These are phyloP conservation scores for Epirrita christyi DNA, from an alignment of 2,888 invertebrate species.

Conservation along the genomic window DNA sequence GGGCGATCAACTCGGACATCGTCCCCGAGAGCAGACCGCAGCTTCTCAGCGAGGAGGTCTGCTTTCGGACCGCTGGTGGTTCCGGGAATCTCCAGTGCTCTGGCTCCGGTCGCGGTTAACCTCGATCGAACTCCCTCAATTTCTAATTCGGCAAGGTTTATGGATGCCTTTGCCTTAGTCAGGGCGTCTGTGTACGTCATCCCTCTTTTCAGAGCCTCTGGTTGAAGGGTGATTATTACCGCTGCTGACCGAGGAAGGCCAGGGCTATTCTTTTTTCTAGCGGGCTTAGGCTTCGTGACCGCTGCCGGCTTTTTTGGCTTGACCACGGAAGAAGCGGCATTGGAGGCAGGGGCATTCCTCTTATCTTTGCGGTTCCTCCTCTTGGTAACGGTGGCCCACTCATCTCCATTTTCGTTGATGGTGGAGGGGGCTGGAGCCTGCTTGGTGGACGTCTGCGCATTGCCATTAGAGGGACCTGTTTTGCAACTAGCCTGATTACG, in stretches of 20 bases:
- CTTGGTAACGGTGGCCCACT: neutral
- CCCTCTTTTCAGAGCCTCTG: slow-evolving; percentile 22
- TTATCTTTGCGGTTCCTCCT: too few relatives aligned
- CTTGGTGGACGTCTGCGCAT: too few relatives aligned
- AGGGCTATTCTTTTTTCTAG: neutral
- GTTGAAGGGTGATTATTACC: slow-evolving; percentile 26
- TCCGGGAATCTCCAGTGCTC: slow-evolving; percentile 24
- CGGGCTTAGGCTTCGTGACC: neutral
- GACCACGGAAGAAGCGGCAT: neutral
- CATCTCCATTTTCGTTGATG: neutral
- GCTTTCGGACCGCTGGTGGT: slow-evolving; percentile 16
- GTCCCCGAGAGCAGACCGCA: slow-evolving; percentile 9
- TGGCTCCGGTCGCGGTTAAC: slow-evolving; percentile 21
- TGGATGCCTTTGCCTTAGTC: slow-evolving; percentile 8
- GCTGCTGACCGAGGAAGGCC: slow-evolving; percentile 23
- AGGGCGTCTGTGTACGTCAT: slow-evolving; percentile 17
- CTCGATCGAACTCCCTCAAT: slow-evolving; percentile 5
- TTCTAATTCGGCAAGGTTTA: slow-evolving; percentile 9
- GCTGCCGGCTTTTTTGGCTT: too few relatives aligned
- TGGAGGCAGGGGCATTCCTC: too few relatives aligned
- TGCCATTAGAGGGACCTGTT: too few relatives aligned
- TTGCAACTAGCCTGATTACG: too few relatives aligned
- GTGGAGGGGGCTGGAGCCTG: too few relatives aligned
- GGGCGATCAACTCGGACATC: neutral
- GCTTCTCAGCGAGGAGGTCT: slow-evolving; percentile 22